A percentile compares a stretch with the other conserved stretches of the same genome.
These are phyloP conservation scores for Motacilla tschutschensis DNA, from an alignment of 2,113 vertebrate genomes.

Conservation along the genomic window DNA sequence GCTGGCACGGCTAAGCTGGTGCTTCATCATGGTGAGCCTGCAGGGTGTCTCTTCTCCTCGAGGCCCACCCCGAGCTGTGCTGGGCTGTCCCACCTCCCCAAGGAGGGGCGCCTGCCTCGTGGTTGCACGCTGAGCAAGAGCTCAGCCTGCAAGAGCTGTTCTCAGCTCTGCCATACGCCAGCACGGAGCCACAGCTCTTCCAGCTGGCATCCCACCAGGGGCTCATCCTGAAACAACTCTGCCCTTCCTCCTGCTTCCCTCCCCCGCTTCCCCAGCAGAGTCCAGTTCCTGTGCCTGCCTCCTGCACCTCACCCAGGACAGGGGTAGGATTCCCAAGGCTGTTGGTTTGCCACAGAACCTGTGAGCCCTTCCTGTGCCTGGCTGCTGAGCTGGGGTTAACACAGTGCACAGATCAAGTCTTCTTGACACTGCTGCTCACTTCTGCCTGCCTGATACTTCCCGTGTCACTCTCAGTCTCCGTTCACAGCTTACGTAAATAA, in stretches of 20 bases:
- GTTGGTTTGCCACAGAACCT: not conserved
- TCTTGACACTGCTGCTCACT: not conserved
- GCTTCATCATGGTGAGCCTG: not conserved
- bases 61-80: not conserved
- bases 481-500: not conserved
- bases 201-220: not conserved
- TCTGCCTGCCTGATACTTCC: not conserved
- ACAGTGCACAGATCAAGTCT: not conserved
- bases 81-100: not conserved
- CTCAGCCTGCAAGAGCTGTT: not conserved
- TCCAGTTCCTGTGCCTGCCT: not conserved
- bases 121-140: not conserved
- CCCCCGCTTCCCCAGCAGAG: not conserved
- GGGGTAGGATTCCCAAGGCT: not conserved
- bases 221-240: not conserved
- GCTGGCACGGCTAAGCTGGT: not conserved
- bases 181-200: not conserved
- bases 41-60: not conserved
- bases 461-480: not conserved
- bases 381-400: not conserved
- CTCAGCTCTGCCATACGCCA: not conserved
- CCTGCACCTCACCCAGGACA: fast-evolving
- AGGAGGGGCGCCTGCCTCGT: not conserved
- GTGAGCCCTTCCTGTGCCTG: not conserved
- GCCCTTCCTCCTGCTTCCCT: not conserved